These are phyloP conservation scores for Daubentonia madagascariensis DNA, from an alignment of 2,113 vertebrate genomes.

Conservation along the genomic window DNA sequence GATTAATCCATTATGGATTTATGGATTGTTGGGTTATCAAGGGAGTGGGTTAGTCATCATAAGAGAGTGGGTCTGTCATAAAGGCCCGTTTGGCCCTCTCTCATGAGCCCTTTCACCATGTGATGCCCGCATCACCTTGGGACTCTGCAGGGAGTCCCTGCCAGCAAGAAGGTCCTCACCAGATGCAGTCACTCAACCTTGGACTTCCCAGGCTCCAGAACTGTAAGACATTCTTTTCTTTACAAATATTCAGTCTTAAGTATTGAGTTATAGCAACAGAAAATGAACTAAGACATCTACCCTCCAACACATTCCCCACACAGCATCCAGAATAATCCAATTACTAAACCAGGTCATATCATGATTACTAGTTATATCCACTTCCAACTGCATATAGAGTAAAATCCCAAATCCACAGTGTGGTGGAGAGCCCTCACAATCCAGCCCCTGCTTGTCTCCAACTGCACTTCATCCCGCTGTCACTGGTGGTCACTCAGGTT, in stretches of 20 bases:
- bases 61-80: background rate
- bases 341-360: background rate
- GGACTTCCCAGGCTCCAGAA: background rate
- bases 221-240: background rate
- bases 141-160: background rate
- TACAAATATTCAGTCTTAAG: background rate
- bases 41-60: background rate
- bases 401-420: background rate
- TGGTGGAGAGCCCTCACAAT: background rate
- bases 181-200: background rate
- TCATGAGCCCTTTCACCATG: background rate
- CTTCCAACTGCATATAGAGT: background rate
- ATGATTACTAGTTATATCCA: background rate
- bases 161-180: background rate
- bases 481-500: background rate
- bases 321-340: background rate
- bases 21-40: background rate
- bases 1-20: background rate
- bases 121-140: background rate
- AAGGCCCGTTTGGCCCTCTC: background rate
- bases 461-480: background rate
- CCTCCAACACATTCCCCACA: background rate
- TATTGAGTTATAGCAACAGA: background rate
- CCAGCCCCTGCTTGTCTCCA: background rate
- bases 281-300: background rate